Evolutionary conservation across 53 echinoderm and acorn worm species (phyloP).

Genomic region (Stichopus horrens): DNA sequence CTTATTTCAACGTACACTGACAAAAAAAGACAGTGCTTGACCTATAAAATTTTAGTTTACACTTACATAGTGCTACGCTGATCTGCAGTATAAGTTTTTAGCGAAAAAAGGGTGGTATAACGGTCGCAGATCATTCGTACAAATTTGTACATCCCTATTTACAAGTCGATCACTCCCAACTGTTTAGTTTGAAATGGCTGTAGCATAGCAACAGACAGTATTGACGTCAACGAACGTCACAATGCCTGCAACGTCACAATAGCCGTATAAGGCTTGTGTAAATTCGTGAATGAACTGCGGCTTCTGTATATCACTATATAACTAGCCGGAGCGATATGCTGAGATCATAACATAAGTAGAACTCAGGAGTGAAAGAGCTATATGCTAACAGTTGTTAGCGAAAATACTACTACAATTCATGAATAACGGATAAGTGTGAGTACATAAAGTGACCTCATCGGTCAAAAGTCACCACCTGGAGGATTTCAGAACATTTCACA

Average conservation of each 20-base stretch:
- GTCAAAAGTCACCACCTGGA: constrained; percentile 45
- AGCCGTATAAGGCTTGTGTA: constrained; percentile 56
- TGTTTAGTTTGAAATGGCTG: constrained; percentile 47
- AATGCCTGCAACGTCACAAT: constrained; percentile 64
- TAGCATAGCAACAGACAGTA: constrained; percentile 48
- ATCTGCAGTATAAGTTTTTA: neutral
- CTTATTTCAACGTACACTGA: neutral
- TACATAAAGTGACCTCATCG: constrained; percentile 30
- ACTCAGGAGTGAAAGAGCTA: neutral
- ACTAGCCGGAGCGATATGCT: neutral
- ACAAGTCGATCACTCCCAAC: constrained; percentile 18
- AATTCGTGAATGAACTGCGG: constrained; percentile 62
- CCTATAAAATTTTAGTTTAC: too few species aligned
- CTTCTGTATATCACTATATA: neutral
- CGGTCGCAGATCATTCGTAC: neutral
- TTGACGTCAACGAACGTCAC: constrained; percentile 86
- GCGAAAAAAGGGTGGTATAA: neutral
- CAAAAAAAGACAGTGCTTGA: too few species aligned
- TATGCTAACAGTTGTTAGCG: neutral
- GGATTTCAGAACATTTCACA: constrained; percentile 15
- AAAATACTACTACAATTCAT: constrained; percentile 3
- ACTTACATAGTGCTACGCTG: too few species aligned
- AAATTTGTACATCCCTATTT: constrained; percentile 14
- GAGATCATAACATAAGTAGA: constrained; percentile 4
- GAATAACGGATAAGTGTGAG: constrained; percentile 32